These are phyloP conservation scores for Nomada fucata DNA, from an alignment of 2,888 invertebrate species.

Conservation along the genomic window DNA sequence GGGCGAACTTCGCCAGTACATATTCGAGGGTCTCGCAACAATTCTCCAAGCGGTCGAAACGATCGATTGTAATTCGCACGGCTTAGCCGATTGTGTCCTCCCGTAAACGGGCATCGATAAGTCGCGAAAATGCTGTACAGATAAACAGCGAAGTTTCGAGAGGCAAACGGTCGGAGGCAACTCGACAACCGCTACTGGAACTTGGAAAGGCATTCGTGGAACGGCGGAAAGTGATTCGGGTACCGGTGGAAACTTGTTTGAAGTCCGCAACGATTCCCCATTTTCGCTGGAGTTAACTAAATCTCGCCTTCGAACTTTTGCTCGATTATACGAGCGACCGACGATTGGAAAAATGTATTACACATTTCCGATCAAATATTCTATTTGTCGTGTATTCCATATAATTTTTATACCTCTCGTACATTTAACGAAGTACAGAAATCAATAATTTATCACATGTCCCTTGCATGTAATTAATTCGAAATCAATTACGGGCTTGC, in stretches of 20 bases:
- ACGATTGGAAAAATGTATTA: no score
- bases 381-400: no score
- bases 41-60: not conserved
- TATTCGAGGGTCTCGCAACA: not conserved
- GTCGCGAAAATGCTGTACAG: constrained; percentile 24
- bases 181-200: constrained; percentile 50
- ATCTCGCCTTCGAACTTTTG: not conserved
- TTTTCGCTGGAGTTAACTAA: not conserved
- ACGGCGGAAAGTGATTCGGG: constrained; percentile 57
- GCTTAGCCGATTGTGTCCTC: constrained; percentile 8
- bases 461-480: no score
- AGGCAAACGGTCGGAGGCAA: constrained; percentile 38
- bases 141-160: constrained; percentile 38
- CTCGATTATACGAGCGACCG: not conserved
- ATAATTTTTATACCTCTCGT: no score
- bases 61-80: constrained; percentile 9
- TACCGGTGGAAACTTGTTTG: constrained; percentile 49
- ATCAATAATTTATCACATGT: no score
- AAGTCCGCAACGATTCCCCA: constrained; percentile 41
- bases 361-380: no score
- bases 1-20: not conserved
- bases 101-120: constrained; percentile 36
- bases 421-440: no score
- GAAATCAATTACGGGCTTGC: no score
- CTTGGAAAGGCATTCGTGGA: constrained; percentile 52